Conservation (phyloP, 2,888 invertebrate genomes). For the Apamea crenata region DNA sequence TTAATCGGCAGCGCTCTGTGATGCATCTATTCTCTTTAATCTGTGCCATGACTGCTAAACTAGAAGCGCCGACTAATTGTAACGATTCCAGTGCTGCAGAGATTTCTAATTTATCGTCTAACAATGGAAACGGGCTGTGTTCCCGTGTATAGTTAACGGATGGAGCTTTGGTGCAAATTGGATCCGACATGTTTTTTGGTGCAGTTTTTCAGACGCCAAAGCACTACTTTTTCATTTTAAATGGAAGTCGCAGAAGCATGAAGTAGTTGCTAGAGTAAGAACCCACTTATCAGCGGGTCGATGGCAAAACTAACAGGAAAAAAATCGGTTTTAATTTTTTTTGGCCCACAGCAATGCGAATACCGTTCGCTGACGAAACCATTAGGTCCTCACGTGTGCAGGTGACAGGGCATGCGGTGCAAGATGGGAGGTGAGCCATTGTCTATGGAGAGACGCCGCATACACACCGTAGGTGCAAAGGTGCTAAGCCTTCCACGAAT, state of each 20-base stretch:
- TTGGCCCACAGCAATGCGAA: too few relatives aligned
- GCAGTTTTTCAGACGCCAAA: constrained; percentile 6
- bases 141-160: constrained; percentile 37
- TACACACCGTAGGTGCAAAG: too few relatives aligned
- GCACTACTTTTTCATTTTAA: not conserved
- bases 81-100: constrained; percentile 65
- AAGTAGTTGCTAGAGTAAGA: not conserved
- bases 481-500: too few relatives aligned
- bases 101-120: constrained; percentile 67
- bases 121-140: constrained; percentile 57
- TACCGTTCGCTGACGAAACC: too few relatives aligned
- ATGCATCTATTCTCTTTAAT: constrained; percentile 79
- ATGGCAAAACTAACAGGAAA: too few relatives aligned
- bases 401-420: too few relatives aligned
- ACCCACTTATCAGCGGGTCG: too few relatives aligned
- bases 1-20: constrained; percentile 73
- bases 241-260: not conserved
- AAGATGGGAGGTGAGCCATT: too few relatives aligned
- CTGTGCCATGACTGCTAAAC: constrained; percentile 75
- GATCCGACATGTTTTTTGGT: constrained; percentile 43
- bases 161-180: constrained; percentile 37
- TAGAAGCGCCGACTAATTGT: constrained; percentile 70
- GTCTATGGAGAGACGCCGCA: too few relatives aligned
- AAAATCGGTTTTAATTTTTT: too few relatives aligned
- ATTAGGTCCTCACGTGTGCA: too few relatives aligned